Base-by-base conservation (phyloP, 2,797 vertebrate species). In the Coregonus ussuriensis region DNA sequence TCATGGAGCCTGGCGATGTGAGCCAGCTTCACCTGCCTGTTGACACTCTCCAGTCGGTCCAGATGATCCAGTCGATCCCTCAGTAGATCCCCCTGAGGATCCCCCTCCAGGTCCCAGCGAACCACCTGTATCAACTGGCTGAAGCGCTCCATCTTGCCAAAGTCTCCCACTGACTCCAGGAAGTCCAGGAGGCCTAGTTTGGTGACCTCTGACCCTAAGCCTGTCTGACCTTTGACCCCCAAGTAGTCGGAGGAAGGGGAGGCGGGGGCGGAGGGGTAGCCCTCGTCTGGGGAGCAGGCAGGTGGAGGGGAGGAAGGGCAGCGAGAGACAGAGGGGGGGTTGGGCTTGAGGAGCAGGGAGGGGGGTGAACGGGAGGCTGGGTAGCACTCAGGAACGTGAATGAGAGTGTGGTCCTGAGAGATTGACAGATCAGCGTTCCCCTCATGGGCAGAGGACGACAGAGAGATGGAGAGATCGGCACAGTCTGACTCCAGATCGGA, bases 401-500 rank as follows among this genome's bases (percentile, higher is more conserved):
- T 9, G 86, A 71, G 69, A 92, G 91, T 4, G 35, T 59, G 74
- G 6, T 84, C 83, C 83, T 82, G 65, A 74, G 79, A 41, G 0
- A 31, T 6, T 0, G 86, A 86, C 0, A 91, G 71, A 76, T 81
- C 77, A 68, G 91, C 89, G 77, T 90, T 89, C 68, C 91, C 86
- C 6, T 92, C 87, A 54, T 25, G 59, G 59, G 2, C 59, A 25
- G 90, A 89, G 31, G 91, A 93, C 79, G 85, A 91, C 81, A 91
- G 81, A 68, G 90, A 91, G 67, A 84, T 72, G 5, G 85, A 0
- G 86, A 96, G 89, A 94, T 93, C 0, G 67, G 95, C 81, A 91
- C 87, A 95, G 80, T 98, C 97, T 1, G 95, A 94, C 85, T 97
- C 97, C 85, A 99, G 93, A 89, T 98, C 97, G 0, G 96, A 99